Evolutionary conservation across 2,888 invertebrate species (phyloP), one percentile per base, ranked within the genome.

Genomic region (Aleiodes testaceus): DNA sequence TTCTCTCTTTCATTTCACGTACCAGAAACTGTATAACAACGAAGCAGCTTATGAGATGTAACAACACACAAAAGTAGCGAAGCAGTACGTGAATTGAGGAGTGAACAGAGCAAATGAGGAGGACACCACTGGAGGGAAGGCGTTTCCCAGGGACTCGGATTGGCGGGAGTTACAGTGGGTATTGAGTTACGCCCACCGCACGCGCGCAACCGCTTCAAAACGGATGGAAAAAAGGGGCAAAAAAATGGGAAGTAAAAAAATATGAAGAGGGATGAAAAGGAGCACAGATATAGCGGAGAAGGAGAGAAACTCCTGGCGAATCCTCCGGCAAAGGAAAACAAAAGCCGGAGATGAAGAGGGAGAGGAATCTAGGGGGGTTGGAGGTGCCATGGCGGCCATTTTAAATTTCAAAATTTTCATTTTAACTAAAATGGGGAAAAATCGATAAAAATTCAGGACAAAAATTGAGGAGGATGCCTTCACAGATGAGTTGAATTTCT

Each of bases 181-280:
- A 45, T 45, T 11, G 59, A 59, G 59, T 42, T 42, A 79, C 84
- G 81, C 84, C 84, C 82, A 84, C 78, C 82, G 82, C 81, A 82
- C 81, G 81, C 84, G 84, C 84, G 77, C 78, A 70, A 72, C 74
- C 72, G 72, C 65, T 42, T 70, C 70, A 65, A 73, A 75, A 59
- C 59, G 45, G 66, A 63, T 72, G 61, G 18, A 26, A 30, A 66
- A 61, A 42, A 44, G 2, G 49, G 9, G 47, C 3, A 26, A 26
- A 26, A 26, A 26, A 26, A 2, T 0, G 26, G 3, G 26, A 26
- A 69, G 65, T 72, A 50, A 22, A 26, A 26, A 65, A 59, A 47
- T 26, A n/a, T 59, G n/a, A 59, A 67, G n/a, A 66, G 49, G 16
- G 50, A 16, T 47, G 16, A 44, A 55, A 53, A 20, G 61, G 12